Evolutionary conservation across 2,113 vertebrate species (phyloP).

Genomic region (Upupa epops): DNA sequence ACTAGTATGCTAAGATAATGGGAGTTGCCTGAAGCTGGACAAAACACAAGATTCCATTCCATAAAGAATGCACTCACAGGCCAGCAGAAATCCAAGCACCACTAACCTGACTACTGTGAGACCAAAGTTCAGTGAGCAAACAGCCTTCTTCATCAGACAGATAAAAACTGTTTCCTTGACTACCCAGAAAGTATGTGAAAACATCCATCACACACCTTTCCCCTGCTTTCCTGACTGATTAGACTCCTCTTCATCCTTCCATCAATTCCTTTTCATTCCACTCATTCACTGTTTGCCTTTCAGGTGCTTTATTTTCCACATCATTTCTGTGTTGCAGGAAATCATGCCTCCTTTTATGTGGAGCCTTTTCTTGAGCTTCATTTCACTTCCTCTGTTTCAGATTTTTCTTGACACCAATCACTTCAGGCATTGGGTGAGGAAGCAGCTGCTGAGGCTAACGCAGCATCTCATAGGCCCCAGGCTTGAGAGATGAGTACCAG

Average conservation of each 20-base stretch:
- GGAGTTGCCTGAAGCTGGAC: background rate
- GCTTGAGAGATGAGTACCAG: background rate
- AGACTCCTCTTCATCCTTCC: slow-evolving; percentile 43
- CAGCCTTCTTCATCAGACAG: background rate
- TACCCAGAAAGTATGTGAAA: background rate
- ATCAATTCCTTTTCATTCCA: slow-evolving; percentile 40
- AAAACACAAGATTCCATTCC: background rate
- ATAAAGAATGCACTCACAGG: background rate
- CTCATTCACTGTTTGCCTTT: slow-evolving; percentile 20
- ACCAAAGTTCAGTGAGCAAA: background rate
- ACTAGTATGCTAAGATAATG: background rate
- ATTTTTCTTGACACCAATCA: background rate
- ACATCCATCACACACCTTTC: background rate
- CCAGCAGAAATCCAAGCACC: background rate
- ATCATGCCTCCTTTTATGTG: slow-evolving; percentile 11
- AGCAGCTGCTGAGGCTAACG: background rate
- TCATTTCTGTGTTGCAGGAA: background rate
- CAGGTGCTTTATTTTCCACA: slow-evolving; percentile 50
- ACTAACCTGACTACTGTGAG: background rate
- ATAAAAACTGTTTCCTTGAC: slow-evolving; percentile 37
- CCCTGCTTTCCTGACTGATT: background rate
- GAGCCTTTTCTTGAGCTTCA: background rate
- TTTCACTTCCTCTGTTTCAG: background rate
- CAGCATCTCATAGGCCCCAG: background rate
- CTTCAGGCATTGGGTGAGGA: background rate